Conservation (phyloP, 2,888 invertebrate genomes). For the Drosophila mercatorum region DNA sequence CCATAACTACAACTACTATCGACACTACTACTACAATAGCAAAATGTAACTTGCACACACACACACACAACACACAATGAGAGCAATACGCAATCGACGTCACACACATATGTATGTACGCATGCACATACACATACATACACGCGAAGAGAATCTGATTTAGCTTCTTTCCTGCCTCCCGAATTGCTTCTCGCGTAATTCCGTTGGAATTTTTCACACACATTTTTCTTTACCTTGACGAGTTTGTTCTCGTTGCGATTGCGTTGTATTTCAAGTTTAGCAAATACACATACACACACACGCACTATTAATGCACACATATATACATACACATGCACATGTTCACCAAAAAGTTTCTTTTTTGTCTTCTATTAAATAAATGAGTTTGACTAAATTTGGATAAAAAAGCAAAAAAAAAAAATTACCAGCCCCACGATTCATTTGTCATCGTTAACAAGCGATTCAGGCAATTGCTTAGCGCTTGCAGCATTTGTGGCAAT, state of each 20-base stretch:
- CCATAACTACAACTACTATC: slow-evolving; percentile 43
- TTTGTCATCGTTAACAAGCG: slow-evolving; percentile 25
- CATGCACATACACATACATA: slow-evolving; percentile 1
- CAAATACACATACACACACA: slow-evolving; percentile 43
- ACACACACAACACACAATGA: slow-evolving; percentile 11
- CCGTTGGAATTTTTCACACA: slow-evolving; percentile 71
- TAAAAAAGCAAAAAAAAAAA: slow-evolving; percentile 10
- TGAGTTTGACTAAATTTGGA: slow-evolving; percentile 40
- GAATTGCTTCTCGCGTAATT: slow-evolving; percentile 68
- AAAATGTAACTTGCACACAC: slow-evolving; percentile 36
- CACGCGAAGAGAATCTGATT: slow-evolving; percentile 40
- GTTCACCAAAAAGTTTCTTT: slow-evolving; percentile 30
- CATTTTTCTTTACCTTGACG: slow-evolving; percentile 69
- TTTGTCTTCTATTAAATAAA: slow-evolving; percentile 14
- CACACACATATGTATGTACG: slow-evolving; percentile 17
- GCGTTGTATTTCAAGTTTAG: slow-evolving; percentile 73
- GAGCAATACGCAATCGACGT: slow-evolving; percentile 49
- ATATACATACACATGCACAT: slow-evolving; percentile 49
- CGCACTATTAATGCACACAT: slow-evolving; percentile 19
- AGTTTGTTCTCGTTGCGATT: slow-evolving; percentile 65
- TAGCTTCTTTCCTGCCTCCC: slow-evolving; percentile 44
- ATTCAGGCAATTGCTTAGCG: slow-evolving; percentile 16
- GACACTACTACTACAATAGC: slow-evolving; percentile 29
- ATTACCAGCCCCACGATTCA: slow-evolving; percentile 27
- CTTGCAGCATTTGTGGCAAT: slow-evolving; percentile 38